Evolutionary conservation across 1,140 invertebrate genomes (phyloP).

Genomic region (Drosophila kikkawai): DNA sequence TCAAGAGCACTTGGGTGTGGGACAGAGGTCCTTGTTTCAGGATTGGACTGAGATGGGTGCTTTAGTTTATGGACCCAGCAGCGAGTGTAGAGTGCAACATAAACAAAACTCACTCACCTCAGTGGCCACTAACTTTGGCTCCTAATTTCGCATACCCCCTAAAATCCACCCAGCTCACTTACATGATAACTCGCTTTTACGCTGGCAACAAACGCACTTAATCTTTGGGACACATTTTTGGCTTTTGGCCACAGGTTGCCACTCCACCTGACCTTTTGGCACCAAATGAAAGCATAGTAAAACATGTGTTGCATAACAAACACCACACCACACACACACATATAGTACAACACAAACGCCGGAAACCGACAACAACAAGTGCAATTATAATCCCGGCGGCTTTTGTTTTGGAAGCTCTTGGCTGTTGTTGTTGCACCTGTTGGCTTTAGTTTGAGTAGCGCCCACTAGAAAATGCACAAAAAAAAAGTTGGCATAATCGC

Average conservation of each 20-base stretch:
- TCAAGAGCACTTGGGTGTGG: constrained; percentile 65
- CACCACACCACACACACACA: neutral
- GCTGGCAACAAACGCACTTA: constrained; percentile 51
- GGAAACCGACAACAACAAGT: constrained; percentile 41
- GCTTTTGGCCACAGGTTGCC: constrained; percentile 61
- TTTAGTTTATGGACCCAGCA: constrained; percentile 63
- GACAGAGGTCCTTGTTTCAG: constrained; percentile 35
- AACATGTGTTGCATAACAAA: constrained; percentile 50
- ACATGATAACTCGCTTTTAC: constrained; percentile 21
- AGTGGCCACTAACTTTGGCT: constrained; percentile 2
- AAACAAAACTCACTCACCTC: constrained; percentile 59
- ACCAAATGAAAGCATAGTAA: constrained; percentile 35
- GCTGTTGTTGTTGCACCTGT: constrained; percentile 20
- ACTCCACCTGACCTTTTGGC: constrained; percentile 56
- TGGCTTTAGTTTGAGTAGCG: constrained; percentile 41
- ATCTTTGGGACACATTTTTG: constrained; percentile 68
- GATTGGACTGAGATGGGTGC: constrained; percentile 13
- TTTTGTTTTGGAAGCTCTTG: constrained; percentile 30
- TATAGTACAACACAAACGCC: neutral
- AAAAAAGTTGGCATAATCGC: constrained; percentile 14
- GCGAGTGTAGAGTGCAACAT: constrained; percentile 70
- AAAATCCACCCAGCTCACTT: constrained; percentile 17
- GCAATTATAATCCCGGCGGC: constrained; percentile 49
- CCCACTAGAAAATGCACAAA: constrained; percentile 29
- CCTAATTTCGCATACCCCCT: neutral